Percentiles rank a stretch among this genome's conserved stretches.
Conservation (phyloP, 2,888 invertebrate genomes). For the Entomobrya multifasciata region DNA sequence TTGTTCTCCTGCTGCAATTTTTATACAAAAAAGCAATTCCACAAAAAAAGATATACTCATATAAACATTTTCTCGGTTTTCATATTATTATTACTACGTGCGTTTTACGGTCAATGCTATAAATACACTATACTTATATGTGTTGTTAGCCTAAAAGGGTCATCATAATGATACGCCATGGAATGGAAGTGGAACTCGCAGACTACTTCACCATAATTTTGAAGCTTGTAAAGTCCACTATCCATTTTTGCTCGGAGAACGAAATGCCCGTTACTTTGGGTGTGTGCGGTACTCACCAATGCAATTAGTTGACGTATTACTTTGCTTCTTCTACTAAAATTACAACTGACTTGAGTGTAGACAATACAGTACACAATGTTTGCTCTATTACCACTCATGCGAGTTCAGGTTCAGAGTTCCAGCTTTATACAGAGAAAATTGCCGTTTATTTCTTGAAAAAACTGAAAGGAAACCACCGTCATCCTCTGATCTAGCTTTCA, state of each 20-base stretch:
- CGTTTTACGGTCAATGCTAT: background rate
- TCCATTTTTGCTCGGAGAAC: too few species aligned
- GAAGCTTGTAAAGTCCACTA: too few species aligned
- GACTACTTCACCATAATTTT: too few species aligned
- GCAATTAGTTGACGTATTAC: background rate
- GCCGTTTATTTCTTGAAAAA: conserved; percentile 26
- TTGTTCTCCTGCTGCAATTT: conserved; percentile 1
- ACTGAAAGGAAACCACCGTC: too few species aligned
- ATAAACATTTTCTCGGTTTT: background rate
- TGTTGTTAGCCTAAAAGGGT: background rate
- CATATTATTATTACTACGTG: background rate
- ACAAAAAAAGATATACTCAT: too few species aligned
- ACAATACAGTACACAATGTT: background rate
- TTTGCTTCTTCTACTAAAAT: background rate
- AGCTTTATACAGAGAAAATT: conserved; percentile 34
- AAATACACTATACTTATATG: background rate
- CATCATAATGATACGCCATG: conserved; percentile 23
- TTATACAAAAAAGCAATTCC: conserved; percentile 11
- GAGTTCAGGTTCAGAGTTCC: background rate
- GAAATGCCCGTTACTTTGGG: too few species aligned
- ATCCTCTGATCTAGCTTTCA: background rate
- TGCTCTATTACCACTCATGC: too few species aligned
- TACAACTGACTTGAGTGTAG: background rate
- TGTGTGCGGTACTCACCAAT: background rate
- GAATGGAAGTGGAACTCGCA: background rate